Base-by-base conservation (phyloP, 2,888 invertebrate species). In the Lasioglossum villosulum region DNA sequence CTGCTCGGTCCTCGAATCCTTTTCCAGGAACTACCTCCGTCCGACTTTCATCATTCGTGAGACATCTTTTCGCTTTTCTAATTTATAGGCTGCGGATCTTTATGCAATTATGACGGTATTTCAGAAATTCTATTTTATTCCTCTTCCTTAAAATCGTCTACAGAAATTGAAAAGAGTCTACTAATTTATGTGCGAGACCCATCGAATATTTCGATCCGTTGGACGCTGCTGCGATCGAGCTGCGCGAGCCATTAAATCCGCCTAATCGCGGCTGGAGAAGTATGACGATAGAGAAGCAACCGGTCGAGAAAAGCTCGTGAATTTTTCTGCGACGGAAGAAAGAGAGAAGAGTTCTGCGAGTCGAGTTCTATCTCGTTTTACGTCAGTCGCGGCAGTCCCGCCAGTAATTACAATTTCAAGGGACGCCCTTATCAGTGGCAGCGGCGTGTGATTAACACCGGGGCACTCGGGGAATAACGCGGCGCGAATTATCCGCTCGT, bases 401-500 rank as follows among this genome's bases (percentile, higher is more conserved):
- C 2, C 39, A 56, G 19, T 84, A 83, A 84, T 84, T 84, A 84
- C 74, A 84, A 84, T 84, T 71, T 84, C 77, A 77, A 74, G 74
- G 52, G 48, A 70, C 56, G 34, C 5, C 70, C 19, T 77, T 84
- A 83, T 84, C 84, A 70, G 83, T 34, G 83, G 68, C 76, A 68
- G 34, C 34, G 84, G 45, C 39, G 83, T 39, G 68, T 84, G 84
- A 84, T 84, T 84, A 84, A 84, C 84, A 70, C 84, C 68, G 74
- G 27, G 45, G 34, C 71, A 42, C 42, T 66, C 27, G 56, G 84
- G 78, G 63, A 84, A 45, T 66, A 72, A 76, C 74, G 59, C 77
- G 66, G 78, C 42, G 73, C 84, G 85, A 85, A 86, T 85, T 86
- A 80, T 80, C 71, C 80, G 59, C 42, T 78, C 75, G 86, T 89